Conservation (phyloP, 2,113 vertebrate species). For the Vireo altiloquus region DNA sequence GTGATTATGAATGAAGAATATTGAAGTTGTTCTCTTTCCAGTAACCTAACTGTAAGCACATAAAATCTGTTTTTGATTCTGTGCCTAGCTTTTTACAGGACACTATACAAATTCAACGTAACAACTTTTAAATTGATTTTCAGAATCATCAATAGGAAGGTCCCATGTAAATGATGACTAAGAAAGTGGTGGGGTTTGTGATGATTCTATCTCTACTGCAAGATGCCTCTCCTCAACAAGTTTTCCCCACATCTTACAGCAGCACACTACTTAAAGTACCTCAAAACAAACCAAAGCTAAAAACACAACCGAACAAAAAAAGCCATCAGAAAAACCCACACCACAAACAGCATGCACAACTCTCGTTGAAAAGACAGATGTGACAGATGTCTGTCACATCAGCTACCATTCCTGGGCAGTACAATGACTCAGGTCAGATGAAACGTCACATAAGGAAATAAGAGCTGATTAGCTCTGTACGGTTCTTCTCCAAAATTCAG, state of each 20-base stretch:
- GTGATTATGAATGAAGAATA: neutral
- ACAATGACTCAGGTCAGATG: neutral
- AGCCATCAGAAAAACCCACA: neutral
- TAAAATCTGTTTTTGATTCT: neutral
- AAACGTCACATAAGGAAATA: neutral
- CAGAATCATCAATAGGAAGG: neutral
- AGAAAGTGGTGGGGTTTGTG: neutral
- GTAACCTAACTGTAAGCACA: neutral
- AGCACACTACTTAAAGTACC: neutral
- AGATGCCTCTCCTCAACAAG: neutral
- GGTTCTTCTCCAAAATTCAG: neutral
- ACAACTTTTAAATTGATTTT: neutral
- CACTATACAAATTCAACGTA: neutral
- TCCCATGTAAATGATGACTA: neutral
- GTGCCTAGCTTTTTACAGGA: neutral
- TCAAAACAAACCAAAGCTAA: neutral
- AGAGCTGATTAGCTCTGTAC: neutral
- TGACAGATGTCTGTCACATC: neutral
- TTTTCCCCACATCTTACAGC: neutral
- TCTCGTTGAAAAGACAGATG: neutral
- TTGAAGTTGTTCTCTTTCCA: neutral
- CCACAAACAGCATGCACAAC: neutral
- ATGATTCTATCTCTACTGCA: neutral
- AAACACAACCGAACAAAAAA: neutral
- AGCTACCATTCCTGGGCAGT: neutral